phyloP scores from a whole-genome alignment of 23 tunicate genomes.

The Styela plicata region DNA sequence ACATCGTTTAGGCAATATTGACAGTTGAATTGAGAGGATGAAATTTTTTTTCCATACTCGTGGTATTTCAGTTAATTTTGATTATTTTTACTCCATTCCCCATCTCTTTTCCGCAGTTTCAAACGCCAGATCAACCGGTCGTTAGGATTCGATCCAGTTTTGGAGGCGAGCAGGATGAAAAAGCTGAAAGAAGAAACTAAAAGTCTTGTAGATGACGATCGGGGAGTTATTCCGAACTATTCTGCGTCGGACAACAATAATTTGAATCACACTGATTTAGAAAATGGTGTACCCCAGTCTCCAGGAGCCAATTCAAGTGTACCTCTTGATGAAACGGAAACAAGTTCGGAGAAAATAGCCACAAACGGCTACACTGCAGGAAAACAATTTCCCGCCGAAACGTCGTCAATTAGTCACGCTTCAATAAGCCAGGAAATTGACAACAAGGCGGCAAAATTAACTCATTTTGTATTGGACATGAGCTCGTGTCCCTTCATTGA shows the following conservation, averaged over 20 bases:
- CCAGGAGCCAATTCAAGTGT: background rate
- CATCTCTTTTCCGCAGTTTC: too few species aligned
- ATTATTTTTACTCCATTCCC: too few species aligned
- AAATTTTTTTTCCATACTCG: too few species aligned
- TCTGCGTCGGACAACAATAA: background rate
- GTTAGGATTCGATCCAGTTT: background rate
- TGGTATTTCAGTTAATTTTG: too few species aligned
- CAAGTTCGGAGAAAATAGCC: background rate
- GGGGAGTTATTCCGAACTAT: background rate
- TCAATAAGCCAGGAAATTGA: background rate
- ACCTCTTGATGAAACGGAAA: background rate
- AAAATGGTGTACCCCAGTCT: background rate
- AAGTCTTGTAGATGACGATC: background rate
- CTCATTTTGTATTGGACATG: conserved; percentile 57
- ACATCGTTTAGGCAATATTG: too few species aligned
- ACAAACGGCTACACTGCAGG: background rate
- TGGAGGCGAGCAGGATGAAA: background rate
- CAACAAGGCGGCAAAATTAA: background rate
- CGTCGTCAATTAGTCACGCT: background rate
- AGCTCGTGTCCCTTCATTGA: conserved; percentile 63
- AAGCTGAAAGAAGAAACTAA: background rate
- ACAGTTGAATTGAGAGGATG: too few species aligned
- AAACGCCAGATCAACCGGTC: background rate
- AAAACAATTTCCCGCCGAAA: background rate
- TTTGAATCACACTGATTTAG: background rate